Base-by-base conservation (phyloP, 2,113 vertebrate species). In the Crotalus viridis region DNA sequence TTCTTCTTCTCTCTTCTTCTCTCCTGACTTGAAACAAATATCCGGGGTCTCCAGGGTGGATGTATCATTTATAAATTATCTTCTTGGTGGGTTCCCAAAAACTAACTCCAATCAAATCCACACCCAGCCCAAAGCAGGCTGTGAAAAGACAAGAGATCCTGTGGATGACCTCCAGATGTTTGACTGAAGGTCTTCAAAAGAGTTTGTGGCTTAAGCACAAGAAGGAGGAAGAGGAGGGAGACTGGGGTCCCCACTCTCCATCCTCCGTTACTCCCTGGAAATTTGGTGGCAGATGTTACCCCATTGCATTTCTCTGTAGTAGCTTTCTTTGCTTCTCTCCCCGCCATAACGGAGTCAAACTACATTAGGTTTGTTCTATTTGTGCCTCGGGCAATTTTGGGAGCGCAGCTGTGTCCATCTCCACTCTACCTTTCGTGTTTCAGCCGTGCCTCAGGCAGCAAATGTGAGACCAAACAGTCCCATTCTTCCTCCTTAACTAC, bases 341-440 rank as follows among this genome's bases (percentile, higher is more conserved):
- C 98, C 98, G 96, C 97, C 96, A 97, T 98, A 97, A 97, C 97
- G 97, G 98, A 98, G 98, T 99, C 99, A 98, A 97, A 97, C 98
- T 95, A 94, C 96, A 97, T 99, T 96, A 99, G 98, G 99, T 99
- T 98, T 98, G 98, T 98, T 97, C 92, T 97, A 97, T 99, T 98
- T 98, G 98, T 97, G 99, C 99, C 99, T 93, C 96, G 97, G 99
- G 99, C 99, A 94, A 98, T 97, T 98, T 97, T 96, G 97, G 98
- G 98, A 97, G 98, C 90, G 96, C 99, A 99, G 99, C 99, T 99
- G 99, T 98, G 99, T 98, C 98, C 98, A 97, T 98, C 88, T 64
- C 97, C 94, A 19, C 95, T 97, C 97, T 98, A 98, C 98, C 98
- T 99, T 99, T 98, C 98, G 98, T 98, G 98, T 98, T 97, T 97